Evolutionary conservation across 2,797 vertebrate species (phyloP), one percentile per base, ranked within the genome.

Genomic region (Bufotes viridis): DNA sequence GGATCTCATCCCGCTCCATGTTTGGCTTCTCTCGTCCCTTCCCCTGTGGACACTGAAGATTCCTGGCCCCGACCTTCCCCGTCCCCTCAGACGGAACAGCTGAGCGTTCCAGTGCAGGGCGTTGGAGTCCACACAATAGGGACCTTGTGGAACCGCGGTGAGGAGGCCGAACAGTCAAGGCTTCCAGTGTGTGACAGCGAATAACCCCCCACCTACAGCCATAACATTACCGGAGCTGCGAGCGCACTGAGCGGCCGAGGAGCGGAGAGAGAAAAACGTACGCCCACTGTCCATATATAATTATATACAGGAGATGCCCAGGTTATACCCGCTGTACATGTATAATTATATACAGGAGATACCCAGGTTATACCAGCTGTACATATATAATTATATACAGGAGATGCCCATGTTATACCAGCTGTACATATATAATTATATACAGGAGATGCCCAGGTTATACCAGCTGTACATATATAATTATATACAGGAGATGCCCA

Each of bases 101-200:
- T 2, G 87, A 90, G 63, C 0, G 29, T 22, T 92, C 82, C 0
- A 1, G 42, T 42, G 26, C 69, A 69, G 88, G 74, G 88, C 0
- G 7, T 90, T 76, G 22, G 85, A 55, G 55, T 18, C 26, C 57
- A 20, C 88, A 96, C 95, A 96, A 95, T 92, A 92, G 78, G 65
- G 12, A 0, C 57, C 93, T 94, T 96, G 94, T 0, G 3, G 91
- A 91, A 92, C 91, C 89, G 29, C 78, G 78, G 89, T 18, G 92
- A 29, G 34, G 67, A 85, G 82, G 60, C 61, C 61, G 13, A 80
- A 83, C 70, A 86, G 90, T 89, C 85, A 90, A 90, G 86, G 91
- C 86, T 88, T 84, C 90, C 88, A 90, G 90, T 0, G 88, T 87
- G 82, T 82, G 57, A 61, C 53, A 12, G 58, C 14, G 26, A 29